These are phyloP conservation scores for Poicephalus gulielmi DNA, from an alignment of 2,113 vertebrate genomes.

Conservation along the genomic window DNA sequence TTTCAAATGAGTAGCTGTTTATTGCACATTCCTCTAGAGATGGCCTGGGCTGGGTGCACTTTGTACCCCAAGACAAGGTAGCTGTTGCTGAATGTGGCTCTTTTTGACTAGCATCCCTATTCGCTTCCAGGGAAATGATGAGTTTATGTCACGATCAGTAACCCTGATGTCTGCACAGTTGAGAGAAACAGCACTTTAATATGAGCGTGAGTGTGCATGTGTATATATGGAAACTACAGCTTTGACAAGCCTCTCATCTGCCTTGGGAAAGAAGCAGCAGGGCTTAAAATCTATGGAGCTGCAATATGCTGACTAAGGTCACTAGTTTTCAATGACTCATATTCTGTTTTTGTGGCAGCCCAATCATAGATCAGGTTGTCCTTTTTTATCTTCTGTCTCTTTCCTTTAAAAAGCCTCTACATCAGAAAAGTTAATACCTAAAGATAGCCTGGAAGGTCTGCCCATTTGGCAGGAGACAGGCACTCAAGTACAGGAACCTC, in stretches of 20 bases:
- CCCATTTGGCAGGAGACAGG: not conserved
- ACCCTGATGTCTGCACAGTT: not conserved
- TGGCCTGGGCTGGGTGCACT: not conserved
- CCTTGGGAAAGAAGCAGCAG: not conserved
- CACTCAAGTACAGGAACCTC: not conserved
- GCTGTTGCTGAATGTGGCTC: not conserved
- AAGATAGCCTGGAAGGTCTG: not conserved
- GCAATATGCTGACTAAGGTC: conserved; percentile 8
- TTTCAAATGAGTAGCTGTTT: not conserved
- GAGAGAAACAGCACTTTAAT: not conserved
- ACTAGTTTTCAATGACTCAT: not conserved
- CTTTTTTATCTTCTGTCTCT: not conserved
- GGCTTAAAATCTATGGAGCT: not conserved
- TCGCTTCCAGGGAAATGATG: not conserved
- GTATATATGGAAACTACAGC: not conserved
- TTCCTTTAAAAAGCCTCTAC: not conserved
- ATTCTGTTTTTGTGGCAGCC: conserved; percentile 28
- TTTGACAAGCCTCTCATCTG: not conserved
- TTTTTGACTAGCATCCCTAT: not conserved
- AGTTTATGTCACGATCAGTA: not conserved
- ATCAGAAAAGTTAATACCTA: not conserved
- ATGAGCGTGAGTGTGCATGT: not conserved
- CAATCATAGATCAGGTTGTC: not conserved
- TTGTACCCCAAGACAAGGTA: not conserved
- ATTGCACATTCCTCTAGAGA: not conserved